These are phyloP conservation scores for Tangachromis dhanisi DNA, from an alignment of 2,113 vertebrate genomes.

Conservation along the genomic window DNA sequence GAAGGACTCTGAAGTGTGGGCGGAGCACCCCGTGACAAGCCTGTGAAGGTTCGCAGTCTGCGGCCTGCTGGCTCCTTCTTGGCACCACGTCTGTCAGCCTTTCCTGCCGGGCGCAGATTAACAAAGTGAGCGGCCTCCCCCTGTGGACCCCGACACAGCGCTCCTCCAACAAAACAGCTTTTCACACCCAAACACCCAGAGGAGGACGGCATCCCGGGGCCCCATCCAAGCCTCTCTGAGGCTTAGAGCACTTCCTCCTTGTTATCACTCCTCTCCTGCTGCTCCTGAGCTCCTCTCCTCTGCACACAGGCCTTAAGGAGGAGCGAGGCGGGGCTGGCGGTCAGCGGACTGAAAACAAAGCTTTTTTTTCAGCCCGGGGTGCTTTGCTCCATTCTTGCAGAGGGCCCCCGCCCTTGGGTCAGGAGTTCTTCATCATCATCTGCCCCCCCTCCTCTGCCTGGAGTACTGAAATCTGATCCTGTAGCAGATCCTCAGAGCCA, in stretches of 20 bases:
- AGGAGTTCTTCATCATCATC: not conserved
- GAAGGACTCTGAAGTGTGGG: not conserved
- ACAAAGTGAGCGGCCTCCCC: not conserved
- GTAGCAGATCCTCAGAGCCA: not conserved
- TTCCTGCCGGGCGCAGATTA: slow-evolving; percentile 29
- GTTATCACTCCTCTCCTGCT: slow-evolving; percentile 37
- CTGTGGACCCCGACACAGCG: not conserved
- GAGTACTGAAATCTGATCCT: slow-evolving; percentile 10
- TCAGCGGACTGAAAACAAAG: slow-evolving; percentile 18
- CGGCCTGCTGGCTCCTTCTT: slow-evolving; percentile 5
- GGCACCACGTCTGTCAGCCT: not conserved
- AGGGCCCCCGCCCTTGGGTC: not conserved
- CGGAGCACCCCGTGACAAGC: not conserved
- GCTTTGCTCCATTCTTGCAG: not conserved
- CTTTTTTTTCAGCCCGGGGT: not conserved
- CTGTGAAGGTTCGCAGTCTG: slow-evolving; percentile 29
- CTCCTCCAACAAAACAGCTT: not conserved
- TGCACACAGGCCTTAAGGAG: not conserved
- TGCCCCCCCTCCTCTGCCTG: not conserved
- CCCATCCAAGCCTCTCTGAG: not conserved
- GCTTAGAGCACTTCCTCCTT: not conserved
- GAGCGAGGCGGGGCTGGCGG: not conserved
- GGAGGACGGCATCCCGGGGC: not conserved
- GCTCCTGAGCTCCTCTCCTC: not conserved
- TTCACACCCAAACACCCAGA: slow-evolving; percentile 41